Evolutionary conservation across 2,113 vertebrate genomes (phyloP), one percentile per base, ranked within the genome.

Genomic region (Chaetura pelagica): DNA sequence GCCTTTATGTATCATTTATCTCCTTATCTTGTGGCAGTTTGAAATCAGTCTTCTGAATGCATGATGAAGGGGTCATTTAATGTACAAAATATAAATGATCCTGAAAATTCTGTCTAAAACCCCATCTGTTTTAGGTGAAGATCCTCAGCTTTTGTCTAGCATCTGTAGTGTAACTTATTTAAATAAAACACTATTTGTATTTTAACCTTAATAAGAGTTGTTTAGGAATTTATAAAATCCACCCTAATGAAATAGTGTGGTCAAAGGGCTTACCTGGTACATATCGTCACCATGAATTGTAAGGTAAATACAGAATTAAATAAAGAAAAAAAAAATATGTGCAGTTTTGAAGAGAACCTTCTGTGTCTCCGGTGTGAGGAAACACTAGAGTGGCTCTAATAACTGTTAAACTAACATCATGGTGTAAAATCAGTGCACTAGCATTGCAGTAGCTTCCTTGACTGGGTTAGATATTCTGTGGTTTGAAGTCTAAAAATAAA

Each of bases 401-500:
- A 82, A 84, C 29, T 90, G 75, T 84, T 90, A 42, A 69, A 83
- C 72, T 87, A 72, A 58, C 84, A 35, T 95, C 29, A 29, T 32
- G 55, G 46, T 95, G 32, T 93, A 95, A 95, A 95, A 94, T 95
- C 92, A 94, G 67, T 77, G 77, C 78, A 49, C 34, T 34, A 85
- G 20, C 42, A 66, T 86, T 90, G 69, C 62, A 94, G 86, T 87
- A 51, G 13, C 67, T 97, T 94, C 44, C 83, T 94, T 91, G 71
- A 85, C 38, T 78, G 91, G 79, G 88, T 75, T 75, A 84, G 63
- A 62, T 57, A 73, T 57, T 90, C 38, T 89, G 57, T 90, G 64
- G 71, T 93, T 93, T 93, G 55, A 90, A 94, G 97, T 74, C 62
- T 94, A 58, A 94, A 97, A 96, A 94, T 51, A 83, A 85, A 73